phyloP scores from a whole-genome alignment of 1,140 invertebrate species.

The Pseudomyrmex pallidus region DNA sequence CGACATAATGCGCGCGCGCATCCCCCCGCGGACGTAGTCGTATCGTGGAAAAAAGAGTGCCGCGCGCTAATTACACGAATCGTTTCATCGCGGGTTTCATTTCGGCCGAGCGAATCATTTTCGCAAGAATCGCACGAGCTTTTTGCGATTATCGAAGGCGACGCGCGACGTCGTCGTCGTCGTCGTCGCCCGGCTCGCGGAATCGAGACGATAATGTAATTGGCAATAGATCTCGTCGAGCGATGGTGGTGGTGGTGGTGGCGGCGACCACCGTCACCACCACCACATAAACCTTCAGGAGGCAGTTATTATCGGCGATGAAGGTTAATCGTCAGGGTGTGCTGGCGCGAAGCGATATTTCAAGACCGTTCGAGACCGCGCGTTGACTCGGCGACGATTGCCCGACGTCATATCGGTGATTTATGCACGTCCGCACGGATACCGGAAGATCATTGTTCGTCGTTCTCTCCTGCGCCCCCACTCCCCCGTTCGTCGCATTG shows the following conservation, averaged over 20 bases:
- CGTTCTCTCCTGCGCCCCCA: slow-evolving; percentile 13
- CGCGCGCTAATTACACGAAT: slow-evolving; percentile 31
- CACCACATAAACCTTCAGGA: slow-evolving; percentile 44
- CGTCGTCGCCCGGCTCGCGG: no score
- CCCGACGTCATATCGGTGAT: slow-evolving; percentile 60
- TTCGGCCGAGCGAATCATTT: not conserved
- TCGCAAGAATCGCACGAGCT: not conserved
- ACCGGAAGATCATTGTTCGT: slow-evolving; percentile 69
- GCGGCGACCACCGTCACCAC: no score
- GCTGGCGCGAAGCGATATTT: slow-evolving; percentile 34
- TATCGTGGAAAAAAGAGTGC: slow-evolving; percentile 5
- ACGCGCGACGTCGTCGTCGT: not conserved
- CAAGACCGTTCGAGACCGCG: slow-evolving; percentile 41
- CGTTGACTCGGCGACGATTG: slow-evolving; percentile 56
- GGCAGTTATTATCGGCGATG: slow-evolving; percentile 45
- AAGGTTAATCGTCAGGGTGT: slow-evolving; percentile 51
- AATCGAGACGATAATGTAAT: slow-evolving; percentile 24
- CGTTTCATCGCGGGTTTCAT: slow-evolving; percentile 4
- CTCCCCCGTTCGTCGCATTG: slow-evolving; percentile 47
- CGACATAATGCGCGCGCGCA: slow-evolving; percentile 31
- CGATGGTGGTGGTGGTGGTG: not conserved
- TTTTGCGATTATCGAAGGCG: not conserved
- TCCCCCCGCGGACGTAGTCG: not conserved
- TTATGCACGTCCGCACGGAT: slow-evolving; percentile 58
- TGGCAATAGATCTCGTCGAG: slow-evolving; percentile 36